These are phyloP conservation scores for Tetranychus urticae DNA, from an alignment of 1,140 invertebrate genomes.

Conservation along the genomic window DNA sequence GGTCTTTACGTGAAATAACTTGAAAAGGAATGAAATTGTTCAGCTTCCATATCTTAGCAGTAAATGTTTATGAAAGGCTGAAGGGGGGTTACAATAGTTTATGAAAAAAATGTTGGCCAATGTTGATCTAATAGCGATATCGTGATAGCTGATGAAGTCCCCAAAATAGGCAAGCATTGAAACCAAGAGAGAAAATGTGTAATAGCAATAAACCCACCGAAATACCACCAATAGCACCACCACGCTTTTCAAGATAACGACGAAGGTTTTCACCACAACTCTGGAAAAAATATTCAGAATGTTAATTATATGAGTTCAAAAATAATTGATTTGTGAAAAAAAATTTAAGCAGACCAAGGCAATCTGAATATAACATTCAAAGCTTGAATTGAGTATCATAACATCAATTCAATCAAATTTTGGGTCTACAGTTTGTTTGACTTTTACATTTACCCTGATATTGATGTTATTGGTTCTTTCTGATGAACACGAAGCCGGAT, in stretches of 20 bases:
- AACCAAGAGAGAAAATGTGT: conserved; percentile 6
- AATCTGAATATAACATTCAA: too few species aligned
- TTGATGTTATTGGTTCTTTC: conserved; percentile 16
- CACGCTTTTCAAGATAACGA: conserved; percentile 14
- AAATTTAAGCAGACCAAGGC: too few species aligned
- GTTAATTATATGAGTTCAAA: too few species aligned
- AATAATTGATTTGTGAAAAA: too few species aligned
- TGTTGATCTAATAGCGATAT: not conserved
- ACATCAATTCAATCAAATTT: too few species aligned
- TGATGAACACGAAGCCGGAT: conserved; percentile 13
- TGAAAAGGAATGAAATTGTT: too few species aligned
- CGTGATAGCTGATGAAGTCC: not conserved
- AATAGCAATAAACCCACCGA: conserved; percentile 11
- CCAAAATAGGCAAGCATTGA: conserved; percentile 2
- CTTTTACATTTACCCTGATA: conserved; percentile 10
- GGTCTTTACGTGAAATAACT: too few species aligned
- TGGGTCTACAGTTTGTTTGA: too few species aligned
- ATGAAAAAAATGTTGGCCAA: not conserved
- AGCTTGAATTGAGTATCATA: too few species aligned
- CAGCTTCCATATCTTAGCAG: too few species aligned
- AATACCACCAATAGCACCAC: conserved; percentile 15
- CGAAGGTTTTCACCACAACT: conserved; percentile 16
- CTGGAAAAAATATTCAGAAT: conserved; percentile 1
- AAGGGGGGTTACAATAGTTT: too few species aligned
- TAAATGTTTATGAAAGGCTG: too few species aligned